Base-by-base conservation (phyloP, 2,797 vertebrate genomes). In the Mastacembelus armatus region DNA sequence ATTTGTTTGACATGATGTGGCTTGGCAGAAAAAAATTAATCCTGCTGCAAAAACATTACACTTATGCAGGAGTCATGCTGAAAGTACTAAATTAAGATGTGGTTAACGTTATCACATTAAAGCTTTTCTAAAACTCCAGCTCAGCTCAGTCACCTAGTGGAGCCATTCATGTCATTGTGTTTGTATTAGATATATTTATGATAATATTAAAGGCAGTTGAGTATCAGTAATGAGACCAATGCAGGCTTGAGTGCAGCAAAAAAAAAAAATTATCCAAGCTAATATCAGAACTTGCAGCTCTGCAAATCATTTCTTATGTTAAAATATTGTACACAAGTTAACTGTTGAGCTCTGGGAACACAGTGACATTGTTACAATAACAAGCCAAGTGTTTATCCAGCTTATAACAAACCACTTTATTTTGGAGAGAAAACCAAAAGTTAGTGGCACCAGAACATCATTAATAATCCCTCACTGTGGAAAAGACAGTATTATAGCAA, bases 21-120 rank as follows among this genome's bases (percentile, higher is more conserved):
- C 88, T 85, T 85, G 39, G 80, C 83, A 69, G 77, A 58, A 74
- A 21, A 57, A 22, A 5, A 68, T 72, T 78, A 43, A 83, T 54
- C 48, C 78, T 70, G 57, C 43, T 59, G 57, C 42, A 57, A 71
- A 64, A 80, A 71, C 58, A 68, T 70, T 71, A 63, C 24, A 19
- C 52, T 55, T 54, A 47, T 70, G 51, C 63, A 63, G 66, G 52
- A 59, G 65, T 71, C 62, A 70, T 65, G 18, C 40, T 33, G 30
- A 18, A 58, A 35, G 30, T 3, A 19, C 48, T 22, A n/a, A 55
- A 67, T 77, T 69, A 55, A 65, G 66, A 42, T 42, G 27, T 59
- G 45, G 38, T 67, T 66, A 50, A 22, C 36, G n/a, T 57, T 60
- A 50, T 26, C 18, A 6, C 26, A 14, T 32, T 8, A 42, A 33